Evolutionary conservation across 2,888 invertebrate genomes (phyloP), one percentile per base, ranked within the genome.

Genomic region (Xylota sylvarum): DNA sequence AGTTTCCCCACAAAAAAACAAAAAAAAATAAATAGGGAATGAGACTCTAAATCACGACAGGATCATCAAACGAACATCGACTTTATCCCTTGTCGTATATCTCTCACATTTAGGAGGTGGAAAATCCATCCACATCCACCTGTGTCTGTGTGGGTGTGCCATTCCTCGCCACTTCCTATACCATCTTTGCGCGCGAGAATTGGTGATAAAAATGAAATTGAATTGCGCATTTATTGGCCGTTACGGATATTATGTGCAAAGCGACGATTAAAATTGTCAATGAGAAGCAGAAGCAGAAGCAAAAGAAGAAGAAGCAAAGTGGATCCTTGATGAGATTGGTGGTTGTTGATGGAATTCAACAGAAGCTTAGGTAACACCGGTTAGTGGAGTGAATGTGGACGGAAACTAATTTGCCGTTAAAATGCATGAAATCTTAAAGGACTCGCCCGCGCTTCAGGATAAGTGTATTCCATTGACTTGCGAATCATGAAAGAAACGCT

Each of bases 211-310:
- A 80, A 70, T 55, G 70, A 70, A 85, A 85, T 81, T 81, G 85
- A 85, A 85, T 76, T 76, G 76, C 72, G 65, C 70, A 85, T 85
- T 85, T 76, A 85, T 85, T 81, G 85, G 60, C 85, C 85, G 60
- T 85, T 85, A 76, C 64, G 81, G 81, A 77, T 85, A 85, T 80
- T 72, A 85, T 76, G 80, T 85, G 85, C 80, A 72, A 85, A 85
- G 72, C 64, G 85, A 67, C 76, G 85, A 85, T 80, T 85, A 85
- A 85, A 85, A 85, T 76, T 81, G 70, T 77, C 85, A 72, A 72
- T 65, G 64, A 56, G 69, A 67, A 46, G 74, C 0, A 19, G 46
- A 52, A 62, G 37, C 23, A 10, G 50, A 5, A 37, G 55, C 50
- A 62, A 35, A 32, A 4, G 52, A 35, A 30, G 48, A 17, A 40